Percentiles rank a stretch among this genome's conserved stretches.
These are phyloP conservation scores for Malurus leucopterus DNA, from an alignment of 2,797 vertebrate genomes.

Conservation along the genomic window DNA sequence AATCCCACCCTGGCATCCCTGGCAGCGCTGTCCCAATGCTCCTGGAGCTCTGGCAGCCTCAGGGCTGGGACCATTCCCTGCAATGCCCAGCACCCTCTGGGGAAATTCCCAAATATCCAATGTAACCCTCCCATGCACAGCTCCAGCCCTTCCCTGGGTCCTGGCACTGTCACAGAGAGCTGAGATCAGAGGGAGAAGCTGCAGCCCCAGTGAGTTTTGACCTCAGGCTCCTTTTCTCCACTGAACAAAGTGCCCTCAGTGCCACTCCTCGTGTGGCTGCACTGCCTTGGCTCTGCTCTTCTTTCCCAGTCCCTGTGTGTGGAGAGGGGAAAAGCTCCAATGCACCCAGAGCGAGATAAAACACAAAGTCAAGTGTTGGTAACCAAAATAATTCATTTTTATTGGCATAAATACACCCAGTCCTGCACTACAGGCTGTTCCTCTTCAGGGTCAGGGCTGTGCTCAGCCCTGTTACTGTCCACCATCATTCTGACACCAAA, in stretches of 20 bases:
- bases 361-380: background rate
- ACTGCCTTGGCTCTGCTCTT: background rate
- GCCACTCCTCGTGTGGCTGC: background rate
- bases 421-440: background rate
- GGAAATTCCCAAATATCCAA: fast-evolving
- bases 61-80: background rate
- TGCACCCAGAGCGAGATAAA: fast-evolving
- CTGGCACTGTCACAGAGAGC: background rate
- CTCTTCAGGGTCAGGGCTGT: background rate
- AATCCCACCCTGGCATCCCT: background rate
- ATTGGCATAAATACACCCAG: background rate
- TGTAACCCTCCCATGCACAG: fast-evolving
- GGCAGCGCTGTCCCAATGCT: fast-evolving
- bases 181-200: background rate
- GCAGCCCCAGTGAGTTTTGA: background rate
- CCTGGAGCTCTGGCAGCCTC: background rate
- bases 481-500: background rate
- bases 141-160: background rate
- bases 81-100: background rate
- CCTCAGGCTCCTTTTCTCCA: background rate
- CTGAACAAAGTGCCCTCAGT: background rate
- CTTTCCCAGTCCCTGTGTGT: background rate
- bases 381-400: background rate
- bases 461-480: fast-evolving
- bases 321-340: background rate